Percentiles rank a stretch among this genome's conserved stretches.
These are phyloP conservation scores for Tauraco erythrolophus DNA, from an alignment of 2,113 vertebrate species.

Conservation along the genomic window DNA sequence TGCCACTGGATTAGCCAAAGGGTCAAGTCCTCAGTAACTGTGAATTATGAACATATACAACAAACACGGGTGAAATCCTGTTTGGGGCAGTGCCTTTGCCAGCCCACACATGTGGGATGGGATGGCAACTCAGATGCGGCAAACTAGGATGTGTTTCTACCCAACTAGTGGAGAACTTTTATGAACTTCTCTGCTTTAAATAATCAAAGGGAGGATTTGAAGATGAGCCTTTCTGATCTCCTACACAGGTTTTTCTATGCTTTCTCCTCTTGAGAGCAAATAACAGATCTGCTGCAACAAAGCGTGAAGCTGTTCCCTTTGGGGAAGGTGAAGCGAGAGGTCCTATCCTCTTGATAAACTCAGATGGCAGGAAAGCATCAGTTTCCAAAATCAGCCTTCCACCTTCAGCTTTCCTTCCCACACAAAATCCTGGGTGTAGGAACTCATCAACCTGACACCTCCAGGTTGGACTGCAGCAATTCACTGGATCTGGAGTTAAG, in stretches of 20 bases:
- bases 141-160: accelerated
- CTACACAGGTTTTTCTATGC: background rate
- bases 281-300: background rate
- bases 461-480: background rate
- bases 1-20: background rate
- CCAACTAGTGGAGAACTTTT: background rate
- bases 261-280: background rate
- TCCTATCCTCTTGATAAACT: background rate
- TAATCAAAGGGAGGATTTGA: background rate
- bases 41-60: background rate
- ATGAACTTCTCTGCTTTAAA: background rate
- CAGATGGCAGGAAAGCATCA: background rate
- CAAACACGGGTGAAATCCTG: background rate
- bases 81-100: background rate
- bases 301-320: background rate
- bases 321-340: background rate
- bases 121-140: background rate
- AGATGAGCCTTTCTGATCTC: background rate
- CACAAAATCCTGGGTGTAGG: background rate
- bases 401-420: background rate
- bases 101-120: background rate
- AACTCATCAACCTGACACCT: background rate
- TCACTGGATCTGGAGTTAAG: background rate
- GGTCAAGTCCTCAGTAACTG: background rate
- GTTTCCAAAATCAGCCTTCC: background rate